Base-by-base conservation (phyloP, 2,888 invertebrate genomes). In the Sinohyriopsis cumingii region DNA sequence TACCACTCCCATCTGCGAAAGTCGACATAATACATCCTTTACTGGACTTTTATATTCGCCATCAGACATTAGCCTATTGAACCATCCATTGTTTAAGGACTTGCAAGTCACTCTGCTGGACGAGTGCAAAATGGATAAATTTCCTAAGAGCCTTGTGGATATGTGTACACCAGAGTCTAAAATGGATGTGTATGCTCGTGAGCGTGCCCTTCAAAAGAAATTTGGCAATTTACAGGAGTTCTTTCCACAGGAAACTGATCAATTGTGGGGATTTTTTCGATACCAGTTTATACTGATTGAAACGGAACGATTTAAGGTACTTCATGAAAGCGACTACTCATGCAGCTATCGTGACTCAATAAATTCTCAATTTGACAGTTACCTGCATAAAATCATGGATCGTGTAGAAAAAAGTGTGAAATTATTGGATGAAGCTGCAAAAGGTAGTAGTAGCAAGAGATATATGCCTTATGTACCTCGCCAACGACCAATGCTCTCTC, bases 291-390 rank as follows among this genome's bases (percentile, higher is more conserved):
- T 81, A 3, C 67, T 75, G 33, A 69, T 81, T 20, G 79, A 82
- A 67, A 76, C 77, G 1, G 78, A 75, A 69, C n/a, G n/a, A n/a
- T n/a, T n/a, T n/a, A n/a, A n/a, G n/a, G n/a, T n/a, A n/a, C 73
- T 82, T 63, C 76, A 78, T 53, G 70, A 70, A 19, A 75, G 67
- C 28, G 67, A 69, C 53, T 55, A 73, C n/a, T 71, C 76, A 24
- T 53, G 54, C 18, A 72, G 74, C 15, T 77, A 78, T 57, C 67
- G 72, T 28, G 74, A 75, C 60, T 76, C 73, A 67, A 72, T 83
- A 20, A 81, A 83, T 69, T 69, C 64, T 68, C 77, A 76, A 68
- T 83, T 79, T 73, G 82, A 82, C 73, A 73, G 76, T 67, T 73
- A 77, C 55, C 69, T 78, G 33, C 80, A 81, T 59, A 75, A 59